phyloP scores from a whole-genome alignment of 2,797 vertebrate genomes.

The Pristis pectinata region DNA sequence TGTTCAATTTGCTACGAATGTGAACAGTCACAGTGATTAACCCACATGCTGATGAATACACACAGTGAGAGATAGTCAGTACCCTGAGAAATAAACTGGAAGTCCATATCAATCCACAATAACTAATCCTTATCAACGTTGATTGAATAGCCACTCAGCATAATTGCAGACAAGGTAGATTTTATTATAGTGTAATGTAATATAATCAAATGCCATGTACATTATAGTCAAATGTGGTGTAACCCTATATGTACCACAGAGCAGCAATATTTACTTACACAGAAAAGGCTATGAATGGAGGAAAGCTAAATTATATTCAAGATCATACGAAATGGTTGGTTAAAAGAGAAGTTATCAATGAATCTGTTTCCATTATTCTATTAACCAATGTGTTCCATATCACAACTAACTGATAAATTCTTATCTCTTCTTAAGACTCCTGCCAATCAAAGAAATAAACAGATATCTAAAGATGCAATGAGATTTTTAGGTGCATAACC shows the following conservation, averaged over 20 bases:
- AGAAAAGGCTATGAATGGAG: not conserved
- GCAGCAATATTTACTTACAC: not conserved
- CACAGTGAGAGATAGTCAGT: not conserved
- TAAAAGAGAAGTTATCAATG: not conserved
- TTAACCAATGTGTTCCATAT: not conserved
- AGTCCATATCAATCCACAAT: not conserved
- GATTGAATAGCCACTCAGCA: not conserved
- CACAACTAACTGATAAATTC: not conserved
- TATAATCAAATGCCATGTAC: too few species aligned
- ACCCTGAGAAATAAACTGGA: not conserved
- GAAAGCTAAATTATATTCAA: not conserved
- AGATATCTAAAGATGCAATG: not conserved
- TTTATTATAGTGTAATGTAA: not conserved
- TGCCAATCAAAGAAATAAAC: not conserved
- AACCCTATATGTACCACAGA: not conserved
- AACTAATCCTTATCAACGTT: not conserved
- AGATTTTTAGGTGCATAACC: not conserved
- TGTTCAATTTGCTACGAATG: not conserved
- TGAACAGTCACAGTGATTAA: too few species aligned
- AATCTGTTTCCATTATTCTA: too few species aligned
- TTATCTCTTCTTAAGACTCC: not conserved
- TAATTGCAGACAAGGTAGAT: not conserved
- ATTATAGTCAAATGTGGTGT: not conserved
- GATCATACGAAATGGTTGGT: not conserved
- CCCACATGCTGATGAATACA: not conserved